A percentile compares a stretch with the other conserved stretches of the same genome.
Evolutionary conservation across 2,888 invertebrate species (phyloP).

Genomic region (Tetragonula carbonaria): DNA sequence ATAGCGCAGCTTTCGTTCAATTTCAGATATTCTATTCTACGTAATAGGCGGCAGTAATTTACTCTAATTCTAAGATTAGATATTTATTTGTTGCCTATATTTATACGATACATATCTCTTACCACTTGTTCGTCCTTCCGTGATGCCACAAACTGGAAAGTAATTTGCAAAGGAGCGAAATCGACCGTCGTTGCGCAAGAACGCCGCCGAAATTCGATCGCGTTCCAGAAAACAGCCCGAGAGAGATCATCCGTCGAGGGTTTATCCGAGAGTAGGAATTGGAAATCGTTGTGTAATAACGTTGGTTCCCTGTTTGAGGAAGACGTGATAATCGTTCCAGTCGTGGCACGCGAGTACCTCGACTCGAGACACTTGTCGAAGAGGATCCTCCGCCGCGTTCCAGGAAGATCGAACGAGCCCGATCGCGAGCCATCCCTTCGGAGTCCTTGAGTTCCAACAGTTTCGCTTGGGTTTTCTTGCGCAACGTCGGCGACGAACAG

Average conservation of each 20-base stretch:
- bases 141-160: not conserved
- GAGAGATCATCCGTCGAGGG: not conserved
- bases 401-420: conserved; percentile 53
- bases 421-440: conserved; percentile 3
- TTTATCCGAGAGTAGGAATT: conserved; percentile 9
- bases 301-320: conserved; percentile 36
- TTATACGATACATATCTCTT: too few relatives aligned
- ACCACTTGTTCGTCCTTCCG: too few relatives aligned
- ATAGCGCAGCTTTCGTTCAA: too few relatives aligned
- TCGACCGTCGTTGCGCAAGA: not conserved
- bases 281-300: conserved; percentile 57
- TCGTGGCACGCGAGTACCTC: conserved; percentile 60
- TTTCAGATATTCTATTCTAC: too few relatives aligned
- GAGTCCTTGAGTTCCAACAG: conserved; percentile 26
- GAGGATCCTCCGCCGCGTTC: conserved; percentile 36
- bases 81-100: too few relatives aligned
- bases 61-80: too few relatives aligned
- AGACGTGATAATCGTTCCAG: conserved; percentile 52
- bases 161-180: not conserved
- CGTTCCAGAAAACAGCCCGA: not conserved
- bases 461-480: conserved; percentile 56
- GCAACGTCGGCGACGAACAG: conserved; percentile 45
- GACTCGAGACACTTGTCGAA: not conserved
- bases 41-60: too few relatives aligned
- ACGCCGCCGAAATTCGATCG: not conserved